Conservation (phyloP, 2,797 vertebrate species). For the Helicolenus hilgendorfi region DNA sequence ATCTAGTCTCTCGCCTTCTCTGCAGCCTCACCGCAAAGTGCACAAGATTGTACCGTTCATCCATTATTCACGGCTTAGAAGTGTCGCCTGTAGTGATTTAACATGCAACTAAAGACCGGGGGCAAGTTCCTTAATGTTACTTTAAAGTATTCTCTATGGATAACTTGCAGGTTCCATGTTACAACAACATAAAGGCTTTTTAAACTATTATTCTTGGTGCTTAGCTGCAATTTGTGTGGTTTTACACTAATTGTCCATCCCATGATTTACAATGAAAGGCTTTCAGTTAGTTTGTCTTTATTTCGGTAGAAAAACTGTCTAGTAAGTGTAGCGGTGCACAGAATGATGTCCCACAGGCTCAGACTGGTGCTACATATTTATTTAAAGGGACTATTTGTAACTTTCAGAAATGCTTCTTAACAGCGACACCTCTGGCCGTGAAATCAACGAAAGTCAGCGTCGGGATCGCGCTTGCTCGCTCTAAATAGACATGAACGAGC, state of each 20-base stretch:
- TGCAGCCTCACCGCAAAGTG: constrained; percentile 13
- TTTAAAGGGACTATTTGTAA: too few relatives aligned
- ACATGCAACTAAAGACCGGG: constrained; percentile 4
- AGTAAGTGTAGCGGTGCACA: background rate
- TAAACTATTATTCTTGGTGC: background rate
- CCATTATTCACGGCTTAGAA: constrained; percentile 54
- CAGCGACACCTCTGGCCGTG: too few relatives aligned
- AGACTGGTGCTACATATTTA: too few relatives aligned
- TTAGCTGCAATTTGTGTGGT: too few relatives aligned
- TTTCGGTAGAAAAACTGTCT: background rate
- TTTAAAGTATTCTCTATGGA: background rate
- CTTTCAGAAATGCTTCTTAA: too few relatives aligned
- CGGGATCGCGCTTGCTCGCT: too few relatives aligned
- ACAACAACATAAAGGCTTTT: background rate
- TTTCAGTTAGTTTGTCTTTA: background rate
- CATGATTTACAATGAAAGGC: background rate
- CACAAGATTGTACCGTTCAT: constrained; percentile 18
- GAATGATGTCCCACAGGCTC: too few relatives aligned
- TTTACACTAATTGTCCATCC: background rate
- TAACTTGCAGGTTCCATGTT: background rate
- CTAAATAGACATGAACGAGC: too few relatives aligned
- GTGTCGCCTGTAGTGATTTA: constrained; percentile 27
- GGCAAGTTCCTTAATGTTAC: background rate
- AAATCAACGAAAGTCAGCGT: too few relatives aligned
- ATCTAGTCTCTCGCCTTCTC: background rate